phyloP scores from a whole-genome alignment of 2,888 invertebrate genomes.

The Plebejus melissa region DNA sequence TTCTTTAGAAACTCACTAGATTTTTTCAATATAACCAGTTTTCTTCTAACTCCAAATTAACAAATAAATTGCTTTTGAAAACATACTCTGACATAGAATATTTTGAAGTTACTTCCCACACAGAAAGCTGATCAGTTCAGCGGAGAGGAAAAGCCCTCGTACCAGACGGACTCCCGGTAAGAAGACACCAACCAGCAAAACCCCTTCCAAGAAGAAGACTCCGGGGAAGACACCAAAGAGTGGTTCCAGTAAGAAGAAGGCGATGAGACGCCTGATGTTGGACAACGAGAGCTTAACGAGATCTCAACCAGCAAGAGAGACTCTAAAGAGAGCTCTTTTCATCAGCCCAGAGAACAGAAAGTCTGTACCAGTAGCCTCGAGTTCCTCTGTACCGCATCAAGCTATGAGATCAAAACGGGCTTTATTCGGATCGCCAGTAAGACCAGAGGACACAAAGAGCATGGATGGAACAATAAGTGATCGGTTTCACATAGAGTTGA shows the following conservation, averaged over 20 bases:
- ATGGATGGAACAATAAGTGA: slow-evolving; percentile 56
- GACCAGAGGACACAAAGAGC: slow-evolving; percentile 62
- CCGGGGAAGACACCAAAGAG: slow-evolving; percentile 79
- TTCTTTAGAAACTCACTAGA: too few relatives aligned
- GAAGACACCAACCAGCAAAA: slow-evolving; percentile 60
- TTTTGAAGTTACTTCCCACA: slow-evolving; percentile 71
- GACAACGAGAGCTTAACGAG: slow-evolving; percentile 59
- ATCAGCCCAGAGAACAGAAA: slow-evolving; percentile 82
- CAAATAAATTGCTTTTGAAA: slow-evolving; percentile 28
- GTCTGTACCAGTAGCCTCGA: slow-evolving; percentile 48
- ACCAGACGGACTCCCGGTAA: slow-evolving; percentile 72
- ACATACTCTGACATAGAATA: slow-evolving; percentile 44
- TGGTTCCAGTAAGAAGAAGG: slow-evolving; percentile 81
- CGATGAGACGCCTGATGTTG: slow-evolving; percentile 66
- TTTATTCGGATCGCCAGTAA: slow-evolving; percentile 81
- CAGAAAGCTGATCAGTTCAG: slow-evolving; percentile 66
- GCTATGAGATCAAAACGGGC: slow-evolving; percentile 82
- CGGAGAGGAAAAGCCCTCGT: slow-evolving; percentile 71
- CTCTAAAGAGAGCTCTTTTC: slow-evolving; percentile 85
- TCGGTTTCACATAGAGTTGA: slow-evolving; percentile 49
- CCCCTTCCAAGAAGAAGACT: slow-evolving; percentile 72
- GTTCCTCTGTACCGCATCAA: slow-evolving; percentile 65
- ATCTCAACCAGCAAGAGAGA: slow-evolving; percentile 73
- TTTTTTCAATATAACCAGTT: too few relatives aligned
- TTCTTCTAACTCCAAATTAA: too few relatives aligned